Conservation (phyloP, 1,140 invertebrate genomes). For the Thrips palmi region DNA sequence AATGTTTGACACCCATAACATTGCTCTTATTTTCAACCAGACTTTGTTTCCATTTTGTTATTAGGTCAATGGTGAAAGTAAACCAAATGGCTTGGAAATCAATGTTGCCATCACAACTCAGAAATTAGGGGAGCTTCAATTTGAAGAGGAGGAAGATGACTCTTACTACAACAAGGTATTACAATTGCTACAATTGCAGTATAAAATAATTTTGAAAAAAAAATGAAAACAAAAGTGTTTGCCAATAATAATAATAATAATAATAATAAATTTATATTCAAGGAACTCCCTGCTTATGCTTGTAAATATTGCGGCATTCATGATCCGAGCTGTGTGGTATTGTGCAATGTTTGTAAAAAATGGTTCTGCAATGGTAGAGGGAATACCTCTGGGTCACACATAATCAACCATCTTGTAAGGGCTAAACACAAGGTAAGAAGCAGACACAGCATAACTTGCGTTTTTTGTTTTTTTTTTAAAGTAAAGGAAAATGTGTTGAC, state of each 20-base stretch:
- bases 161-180: constrained; percentile 60
- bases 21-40: too few relatives aligned
- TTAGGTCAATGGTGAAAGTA: constrained; percentile 17
- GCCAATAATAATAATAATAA: background rate
- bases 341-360: constrained; percentile 96
- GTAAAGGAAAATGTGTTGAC: background rate
- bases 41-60: background rate
- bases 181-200: too few relatives aligned
- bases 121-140: constrained; percentile 62
- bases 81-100: constrained; percentile 23
- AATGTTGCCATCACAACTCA: constrained; percentile 52
- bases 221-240: background rate
- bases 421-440: constrained; percentile 73
- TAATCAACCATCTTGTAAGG: constrained; percentile 94
- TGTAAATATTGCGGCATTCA: constrained; percentile 99
- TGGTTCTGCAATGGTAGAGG: constrained; percentile 99
- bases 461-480: constrained; percentile 7
- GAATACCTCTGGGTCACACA: constrained; percentile 95
- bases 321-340: constrained; percentile 92
- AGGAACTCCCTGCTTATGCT: constrained; percentile 80
- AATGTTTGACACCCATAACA: too few relatives aligned
- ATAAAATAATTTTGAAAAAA: constrained; percentile 3
- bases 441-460: background rate
- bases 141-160: constrained; percentile 82
- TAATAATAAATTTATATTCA: too few relatives aligned